phyloP scores from a whole-genome alignment of 2,888 invertebrate species.

The Cinara cedri region DNA sequence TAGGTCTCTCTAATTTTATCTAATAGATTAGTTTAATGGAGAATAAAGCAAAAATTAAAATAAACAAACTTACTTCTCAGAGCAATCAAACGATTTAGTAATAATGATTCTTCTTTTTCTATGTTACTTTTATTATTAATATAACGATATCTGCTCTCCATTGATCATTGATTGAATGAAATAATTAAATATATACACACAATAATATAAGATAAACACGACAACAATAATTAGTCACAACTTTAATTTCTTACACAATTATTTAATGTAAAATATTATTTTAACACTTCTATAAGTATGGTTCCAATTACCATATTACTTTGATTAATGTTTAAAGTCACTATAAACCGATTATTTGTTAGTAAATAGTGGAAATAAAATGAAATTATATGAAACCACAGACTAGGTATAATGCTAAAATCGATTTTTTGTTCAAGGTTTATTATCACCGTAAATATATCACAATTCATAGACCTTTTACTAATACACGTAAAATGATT shows the following conservation, averaged over 20 bases:
- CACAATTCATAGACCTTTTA: too few species aligned
- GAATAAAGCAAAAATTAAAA: background rate
- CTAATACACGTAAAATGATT: too few species aligned
- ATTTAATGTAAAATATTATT: background rate
- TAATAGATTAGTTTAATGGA: too few species aligned
- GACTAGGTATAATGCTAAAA: too few species aligned
- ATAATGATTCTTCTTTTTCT: constrained; percentile 37
- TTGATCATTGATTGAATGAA: constrained; percentile 8
- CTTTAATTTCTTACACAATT: background rate
- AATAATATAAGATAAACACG: background rate
- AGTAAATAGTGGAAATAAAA: too few species aligned
- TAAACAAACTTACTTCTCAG: constrained; percentile 26
- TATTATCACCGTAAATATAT: too few species aligned
- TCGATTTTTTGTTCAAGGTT: constrained; percentile 6
- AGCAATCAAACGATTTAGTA: constrained; percentile 43
- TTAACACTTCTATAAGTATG: too few species aligned
- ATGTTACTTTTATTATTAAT: background rate
- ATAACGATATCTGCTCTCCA: constrained; percentile 3
- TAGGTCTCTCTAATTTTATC: too few species aligned
- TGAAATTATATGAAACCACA: background rate
- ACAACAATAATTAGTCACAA: background rate
- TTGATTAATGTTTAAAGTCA: background rate
- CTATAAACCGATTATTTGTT: too few species aligned
- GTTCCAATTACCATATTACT: background rate
- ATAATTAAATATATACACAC: background rate